Base-by-base conservation (phyloP, 2,797 vertebrate genomes). In the Rhynchotus rufescens region DNA sequence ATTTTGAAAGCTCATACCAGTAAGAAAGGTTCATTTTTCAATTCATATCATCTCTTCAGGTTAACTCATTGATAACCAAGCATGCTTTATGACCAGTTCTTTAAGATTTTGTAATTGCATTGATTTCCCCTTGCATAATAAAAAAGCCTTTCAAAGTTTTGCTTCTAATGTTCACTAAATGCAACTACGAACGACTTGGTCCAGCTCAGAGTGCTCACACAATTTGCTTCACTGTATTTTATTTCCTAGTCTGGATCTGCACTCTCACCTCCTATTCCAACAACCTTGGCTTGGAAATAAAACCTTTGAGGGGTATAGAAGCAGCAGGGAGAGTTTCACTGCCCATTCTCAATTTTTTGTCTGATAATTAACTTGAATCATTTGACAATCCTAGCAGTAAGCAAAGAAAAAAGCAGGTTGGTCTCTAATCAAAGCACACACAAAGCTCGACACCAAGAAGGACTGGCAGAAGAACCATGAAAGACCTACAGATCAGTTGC, bases 211-310 rank as follows among this genome's bases (percentile, higher is more conserved):
- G 30, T 7, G 80, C 40, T n/a, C 15, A 65, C 7, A 25, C 9
- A 49, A 0, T 65, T 69, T 72, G 25, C 22, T 83, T 28, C 40
- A 15, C 3, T 45, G 4, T 26, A 66, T 32, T 49, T 76, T 59
- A n/a, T 76, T 20, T 7, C 49, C 44, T 72, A 21, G 7, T 10
- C 42, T 30, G 4, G 4, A 2, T 69, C 79, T 90, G 20, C 4
- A 65, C 82, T 80, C 67, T 72, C 26, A 60, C 34, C 67, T 89
- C 22, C 25, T 25, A 3, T 93, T 80, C n/a, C 51, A 84, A 28
- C 12, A 76, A 12, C 45, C 14, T 13, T 12, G 8, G 16, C 28
- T 79, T 36, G 40, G 16, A 82, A 88, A 64, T 9, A 3, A 78
- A 12, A 4, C 7, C 77, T 69, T 86, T 86, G 21, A n/a, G 16